A percentile compares a stretch with the other conserved stretches of the same genome.
phyloP scores from a whole-genome alignment of 2,888 invertebrate species.

The Orchesella flavescens region DNA sequence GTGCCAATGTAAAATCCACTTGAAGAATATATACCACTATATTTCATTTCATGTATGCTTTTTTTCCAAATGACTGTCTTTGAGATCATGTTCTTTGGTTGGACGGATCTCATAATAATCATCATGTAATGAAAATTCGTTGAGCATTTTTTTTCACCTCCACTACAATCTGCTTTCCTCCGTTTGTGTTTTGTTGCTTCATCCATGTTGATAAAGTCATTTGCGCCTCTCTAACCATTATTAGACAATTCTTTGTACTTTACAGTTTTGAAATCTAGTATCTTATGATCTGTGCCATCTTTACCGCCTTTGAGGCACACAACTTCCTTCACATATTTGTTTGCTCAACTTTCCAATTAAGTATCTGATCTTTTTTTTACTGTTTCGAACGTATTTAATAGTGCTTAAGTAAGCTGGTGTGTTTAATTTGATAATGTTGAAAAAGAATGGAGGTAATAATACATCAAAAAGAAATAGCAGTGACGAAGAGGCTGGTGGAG shows the following conservation, averaged over 20 bases:
- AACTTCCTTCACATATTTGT: neutral
- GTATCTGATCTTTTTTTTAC: neutral
- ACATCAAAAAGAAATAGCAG: neutral
- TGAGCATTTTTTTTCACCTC: no score
- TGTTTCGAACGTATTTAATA: neutral
- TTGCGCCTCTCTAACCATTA: no score
- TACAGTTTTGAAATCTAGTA: neutral
- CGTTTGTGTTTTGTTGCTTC: no score
- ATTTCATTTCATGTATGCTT: neutral
- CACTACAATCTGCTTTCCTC: no score
- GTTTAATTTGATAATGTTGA: slow-evolving; percentile 43
- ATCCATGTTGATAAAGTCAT: no score
- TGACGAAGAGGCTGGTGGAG: neutral
- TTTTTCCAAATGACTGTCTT: neutral
- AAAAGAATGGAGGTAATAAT: slow-evolving; percentile 13
- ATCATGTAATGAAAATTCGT: no score
- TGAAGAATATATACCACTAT: neutral
- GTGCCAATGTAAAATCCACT: neutral
- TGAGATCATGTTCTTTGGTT: neutral
- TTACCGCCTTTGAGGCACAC: neutral
- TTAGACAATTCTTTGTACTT: neutral
- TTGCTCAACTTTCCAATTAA: neutral
- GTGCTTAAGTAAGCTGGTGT: neutral
- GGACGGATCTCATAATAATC: slow-evolving; percentile 1
- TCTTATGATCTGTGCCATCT: neutral